phyloP scores from a whole-genome alignment of 1,140 invertebrate species.

The Drosophila funebris region DNA sequence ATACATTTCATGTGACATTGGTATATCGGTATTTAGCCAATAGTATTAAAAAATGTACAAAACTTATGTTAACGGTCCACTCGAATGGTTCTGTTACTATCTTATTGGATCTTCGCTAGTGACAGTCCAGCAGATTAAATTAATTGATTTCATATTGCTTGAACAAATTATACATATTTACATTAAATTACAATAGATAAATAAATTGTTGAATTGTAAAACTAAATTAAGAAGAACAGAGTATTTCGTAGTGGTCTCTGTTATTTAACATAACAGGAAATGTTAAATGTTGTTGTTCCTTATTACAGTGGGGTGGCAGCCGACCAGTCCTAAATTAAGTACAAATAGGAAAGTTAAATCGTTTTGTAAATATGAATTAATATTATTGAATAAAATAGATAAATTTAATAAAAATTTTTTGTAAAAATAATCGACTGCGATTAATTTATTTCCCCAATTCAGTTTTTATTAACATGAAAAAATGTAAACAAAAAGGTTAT shows the following conservation, averaged over 20 bases:
- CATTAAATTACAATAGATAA: no score
- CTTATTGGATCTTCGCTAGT: neutral
- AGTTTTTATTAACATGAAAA: conserved; percentile 27
- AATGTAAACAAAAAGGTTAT: conserved; percentile 83
- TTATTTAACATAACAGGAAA: neutral
- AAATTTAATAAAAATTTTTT: neutral
- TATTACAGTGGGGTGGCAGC: conserved; percentile 4
- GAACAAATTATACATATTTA: no score
- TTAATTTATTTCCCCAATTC: neutral
- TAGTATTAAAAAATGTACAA: neutral
- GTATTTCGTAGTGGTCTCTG: neutral
- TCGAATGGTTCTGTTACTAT: conserved; percentile 5
- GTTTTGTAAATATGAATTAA: conserved; percentile 43
- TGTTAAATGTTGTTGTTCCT: conserved; percentile 11
- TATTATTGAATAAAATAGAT: conserved; percentile 3
- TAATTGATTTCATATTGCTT: neutral
- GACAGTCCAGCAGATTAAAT: neutral
- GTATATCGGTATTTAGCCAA: neutral
- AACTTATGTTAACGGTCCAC: conserved; percentile 27
- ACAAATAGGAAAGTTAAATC: conserved; percentile 58
- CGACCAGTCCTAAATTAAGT: conserved; percentile 10
- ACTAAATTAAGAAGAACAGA: no score
- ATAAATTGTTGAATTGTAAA: no score
- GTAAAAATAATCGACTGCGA: neutral
- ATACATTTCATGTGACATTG: neutral